Conservation (phyloP, 2,113 vertebrate species). For the Proteles cristata region DNA sequence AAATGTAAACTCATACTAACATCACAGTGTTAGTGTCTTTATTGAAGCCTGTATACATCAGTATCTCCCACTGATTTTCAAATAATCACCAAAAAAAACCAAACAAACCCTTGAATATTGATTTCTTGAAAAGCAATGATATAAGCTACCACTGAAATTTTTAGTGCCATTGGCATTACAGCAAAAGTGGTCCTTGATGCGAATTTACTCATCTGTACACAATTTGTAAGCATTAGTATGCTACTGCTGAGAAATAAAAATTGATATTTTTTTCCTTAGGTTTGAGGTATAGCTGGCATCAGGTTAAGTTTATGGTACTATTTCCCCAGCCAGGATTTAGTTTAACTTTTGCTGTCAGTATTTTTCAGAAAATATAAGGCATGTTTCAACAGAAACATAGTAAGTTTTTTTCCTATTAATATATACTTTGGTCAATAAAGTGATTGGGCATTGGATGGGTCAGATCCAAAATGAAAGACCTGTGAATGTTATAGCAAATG, state of each 20-base stretch:
- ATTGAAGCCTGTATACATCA: not conserved
- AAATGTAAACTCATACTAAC: not conserved
- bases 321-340: not conserved
- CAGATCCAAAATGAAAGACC: not conserved
- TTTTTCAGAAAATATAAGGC: not conserved
- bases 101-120: not conserved
- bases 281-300: not conserved
- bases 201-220: not conserved
- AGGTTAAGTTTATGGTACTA: not conserved
- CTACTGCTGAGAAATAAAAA: not conserved
- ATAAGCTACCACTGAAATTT: not conserved
- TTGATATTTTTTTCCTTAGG: not conserved
- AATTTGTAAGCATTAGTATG: not conserved
- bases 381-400: not conserved
- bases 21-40: not conserved
- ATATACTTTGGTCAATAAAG: not conserved
- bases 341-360: not conserved
- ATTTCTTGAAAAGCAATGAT: not conserved
- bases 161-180: not conserved
- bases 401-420: not conserved
- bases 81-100: not conserved
- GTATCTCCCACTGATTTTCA: conserved; percentile 10
- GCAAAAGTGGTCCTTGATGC: not conserved
- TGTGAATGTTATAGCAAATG: not conserved
- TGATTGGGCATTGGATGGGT: not conserved